Evolutionary conservation across 1,140 invertebrate genomes (phyloP), one percentile per base, ranked within the genome.

Genomic region (Caenorhabditis latens): DNA sequence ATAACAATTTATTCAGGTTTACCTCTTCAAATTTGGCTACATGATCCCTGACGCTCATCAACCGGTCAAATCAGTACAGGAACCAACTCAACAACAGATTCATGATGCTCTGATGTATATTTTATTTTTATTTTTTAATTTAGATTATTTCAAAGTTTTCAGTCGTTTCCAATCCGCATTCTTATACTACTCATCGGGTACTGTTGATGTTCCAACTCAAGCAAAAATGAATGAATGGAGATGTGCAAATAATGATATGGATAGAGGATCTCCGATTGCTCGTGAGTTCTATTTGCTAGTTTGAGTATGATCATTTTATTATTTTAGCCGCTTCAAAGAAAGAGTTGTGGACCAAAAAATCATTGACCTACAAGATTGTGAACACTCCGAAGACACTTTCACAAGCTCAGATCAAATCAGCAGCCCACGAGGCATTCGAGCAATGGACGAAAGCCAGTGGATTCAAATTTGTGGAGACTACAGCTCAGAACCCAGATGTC

Each of bases 121-220:
- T 85, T 4, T 32, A 4, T 21, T 21, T 58, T 21, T 21, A 8
- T 32, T 8, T 63, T 14, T 24, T 40, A 1, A 32, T 4, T 11
- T 2, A 63, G 40, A 32, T 40, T 40, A 32, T 32, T 24, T 9
- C 0, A 13, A 53, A 53, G 16, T 55, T 42, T 84, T 63, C 24
- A 85, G 84, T 0, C 84, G 84, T 11, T 85, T 85, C 84, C 84
- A 85, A 50, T 48, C 46, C 8, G 84, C 63, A 6, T 85, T 85
- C 67, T 40, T 85, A 11, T 85, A 85, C 65, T 85, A 71, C 24
- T 67, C 63, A 7, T 85, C 84, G 1, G 84, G 84, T 48, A 48
- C 50, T n/a, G 67, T 85, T 79, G 84, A 85, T 57, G 84, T 85
- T n/a, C 84, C 84, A 42, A 85, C 63, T 40, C 84, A 85, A 48